Evolutionary conservation across 2,113 vertebrate species (phyloP).

Genomic region (Phaetusa simplex): DNA sequence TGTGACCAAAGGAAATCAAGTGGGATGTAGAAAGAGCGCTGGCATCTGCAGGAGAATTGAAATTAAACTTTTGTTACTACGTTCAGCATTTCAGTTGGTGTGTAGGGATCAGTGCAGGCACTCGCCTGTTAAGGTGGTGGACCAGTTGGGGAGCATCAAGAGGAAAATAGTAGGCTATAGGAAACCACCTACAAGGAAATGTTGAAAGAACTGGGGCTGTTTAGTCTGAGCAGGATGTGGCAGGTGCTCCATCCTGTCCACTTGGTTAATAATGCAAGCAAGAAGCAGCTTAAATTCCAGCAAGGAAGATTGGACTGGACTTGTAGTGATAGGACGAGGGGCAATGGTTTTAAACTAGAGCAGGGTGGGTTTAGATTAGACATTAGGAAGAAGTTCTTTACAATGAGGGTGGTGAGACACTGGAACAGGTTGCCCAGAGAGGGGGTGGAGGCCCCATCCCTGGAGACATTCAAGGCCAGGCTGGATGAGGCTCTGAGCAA

Average conservation of each 20-base stretch:
- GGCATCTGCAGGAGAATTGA: neutral
- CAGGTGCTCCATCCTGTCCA: neutral
- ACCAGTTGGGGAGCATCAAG: neutral
- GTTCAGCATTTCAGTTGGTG: neutral
- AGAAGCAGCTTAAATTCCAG: neutral
- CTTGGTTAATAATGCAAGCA: neutral
- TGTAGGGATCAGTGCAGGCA: neutral
- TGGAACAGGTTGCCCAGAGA: too few species aligned
- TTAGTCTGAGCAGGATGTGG: neutral
- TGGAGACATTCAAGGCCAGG: too few species aligned
- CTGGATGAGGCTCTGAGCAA: too few species aligned
- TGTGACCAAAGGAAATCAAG: neutral
- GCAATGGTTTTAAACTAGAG: too few species aligned
- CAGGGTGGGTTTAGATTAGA: too few species aligned
- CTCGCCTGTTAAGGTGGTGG: neutral
- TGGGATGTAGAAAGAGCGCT: neutral
- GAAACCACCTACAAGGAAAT: neutral
- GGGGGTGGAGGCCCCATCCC: too few species aligned
- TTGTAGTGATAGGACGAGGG: too few species aligned
- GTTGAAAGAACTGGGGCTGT: neutral
- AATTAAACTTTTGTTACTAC: neutral
- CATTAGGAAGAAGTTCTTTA: too few species aligned
- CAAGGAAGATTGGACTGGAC: neutral
- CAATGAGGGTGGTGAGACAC: too few species aligned
- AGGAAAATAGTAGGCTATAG: neutral